Base-by-base conservation (phyloP, 2,797 vertebrate genomes). In the Trematomus bernacchii region DNA sequence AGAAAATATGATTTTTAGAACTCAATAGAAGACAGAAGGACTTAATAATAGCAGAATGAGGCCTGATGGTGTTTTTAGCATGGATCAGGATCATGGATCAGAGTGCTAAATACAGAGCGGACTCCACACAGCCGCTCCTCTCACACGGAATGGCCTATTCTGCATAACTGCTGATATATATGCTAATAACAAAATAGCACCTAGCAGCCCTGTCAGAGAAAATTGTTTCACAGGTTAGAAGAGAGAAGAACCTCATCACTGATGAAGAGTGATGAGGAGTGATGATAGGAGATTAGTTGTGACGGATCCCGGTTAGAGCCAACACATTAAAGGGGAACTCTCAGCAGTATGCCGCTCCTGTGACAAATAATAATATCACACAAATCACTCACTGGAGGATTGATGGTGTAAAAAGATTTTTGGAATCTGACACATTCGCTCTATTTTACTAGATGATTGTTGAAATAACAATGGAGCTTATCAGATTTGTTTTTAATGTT, bases 131-230 rank as follows among this genome's bases (percentile, higher is more conserved):
- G 78, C 21, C 68, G 67, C 68, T 85, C 52, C 27, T 77, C 80
- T 81, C 77, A 59, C 55, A 66, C 79, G 72, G 79, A 77, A 70
- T 23, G 60, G 58, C 51, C 82, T 82, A 50, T 88, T 93, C 86
- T 89, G 83, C 84, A 90, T 89, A 90, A 89, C 89, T 73, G 82
- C 82, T 91, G 89, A 93, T 92, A 93, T 93, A 91, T 91, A 93
- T 93, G 92, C 87, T 93, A 92, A 93, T 94, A 85, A 87, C 76
- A 84, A 84, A 88, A 81, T 85, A 85, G 80, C 86, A 87, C 83
- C 85, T 87, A 73, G 73, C 83, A 14, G 63, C 54, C 80, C 78
- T 76, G 70, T 85, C 90, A 80, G 75, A 85, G 84, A 89, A 91
- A 88, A 89, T 85, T 65, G 83, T 92, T 93, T 90, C 68, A 85